Percentiles rank a stretch among this genome's conserved stretches.
These are phyloP conservation scores for Mustelus asterias DNA, from an alignment of 2,113 vertebrate species.

Conservation along the genomic window DNA sequence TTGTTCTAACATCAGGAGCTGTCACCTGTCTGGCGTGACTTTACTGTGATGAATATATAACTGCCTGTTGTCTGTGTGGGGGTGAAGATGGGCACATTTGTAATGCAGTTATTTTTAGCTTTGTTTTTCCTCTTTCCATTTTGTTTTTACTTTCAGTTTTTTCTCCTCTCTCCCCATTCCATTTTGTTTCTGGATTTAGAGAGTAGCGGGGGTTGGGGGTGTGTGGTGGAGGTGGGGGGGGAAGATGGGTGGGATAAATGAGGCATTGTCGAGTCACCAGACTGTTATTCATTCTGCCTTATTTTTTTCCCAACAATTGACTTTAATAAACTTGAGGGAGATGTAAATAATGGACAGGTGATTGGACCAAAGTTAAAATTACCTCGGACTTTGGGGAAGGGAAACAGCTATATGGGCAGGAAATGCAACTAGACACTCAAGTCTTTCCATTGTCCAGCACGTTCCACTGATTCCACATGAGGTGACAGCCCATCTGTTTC, in stretches of 20 bases:
- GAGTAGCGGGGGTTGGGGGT: too few species aligned
- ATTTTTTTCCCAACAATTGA: not conserved
- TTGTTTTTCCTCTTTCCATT: not conserved
- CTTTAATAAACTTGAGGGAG: not conserved
- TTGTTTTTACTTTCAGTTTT: not conserved
- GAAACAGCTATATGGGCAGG: too few species aligned
- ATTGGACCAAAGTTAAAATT: not conserved
- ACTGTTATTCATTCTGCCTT: not conserved
- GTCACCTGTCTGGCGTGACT: not conserved
- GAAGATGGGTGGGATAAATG: not conserved
- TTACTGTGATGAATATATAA: not conserved
- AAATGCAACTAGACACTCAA: too few species aligned
- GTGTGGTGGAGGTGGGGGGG: too few species aligned
- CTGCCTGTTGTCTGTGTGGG: not conserved
- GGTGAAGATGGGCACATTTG: not conserved
- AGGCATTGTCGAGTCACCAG: not conserved
- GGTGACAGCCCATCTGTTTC: too few species aligned
- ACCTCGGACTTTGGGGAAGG: too few species aligned
- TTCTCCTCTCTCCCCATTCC: not conserved
- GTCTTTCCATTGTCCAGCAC: too few species aligned
- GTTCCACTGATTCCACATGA: too few species aligned
- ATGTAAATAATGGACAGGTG: not conserved
- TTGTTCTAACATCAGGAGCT: not conserved
- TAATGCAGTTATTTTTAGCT: not conserved
- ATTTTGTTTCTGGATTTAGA: too few species aligned